A percentile compares a stretch with the other conserved stretches of the same genome.
phyloP scores from a whole-genome alignment of 2,888 invertebrate species.

The Drosophila silvestris region DNA sequence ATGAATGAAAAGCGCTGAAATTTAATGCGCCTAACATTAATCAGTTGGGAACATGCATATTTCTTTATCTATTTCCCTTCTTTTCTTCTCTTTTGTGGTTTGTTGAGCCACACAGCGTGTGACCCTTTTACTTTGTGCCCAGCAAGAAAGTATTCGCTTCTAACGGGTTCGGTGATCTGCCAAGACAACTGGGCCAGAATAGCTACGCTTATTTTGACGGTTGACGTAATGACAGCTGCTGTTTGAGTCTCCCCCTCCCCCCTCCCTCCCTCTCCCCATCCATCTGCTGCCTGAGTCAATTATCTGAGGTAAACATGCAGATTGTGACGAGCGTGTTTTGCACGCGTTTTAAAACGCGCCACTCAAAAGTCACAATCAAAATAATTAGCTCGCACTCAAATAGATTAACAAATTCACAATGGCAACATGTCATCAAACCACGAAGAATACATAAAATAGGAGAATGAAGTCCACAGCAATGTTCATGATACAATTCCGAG shows the following conservation, averaged over 20 bases:
- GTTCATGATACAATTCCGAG: conserved; percentile 13
- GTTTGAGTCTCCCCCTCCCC: background rate
- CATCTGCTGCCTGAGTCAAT: background rate
- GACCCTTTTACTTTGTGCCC: conserved; percentile 1
- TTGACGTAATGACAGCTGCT: conserved; percentile 3
- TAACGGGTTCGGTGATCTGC: background rate
- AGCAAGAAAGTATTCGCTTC: background rate
- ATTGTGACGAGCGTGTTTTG: conserved; percentile 39
- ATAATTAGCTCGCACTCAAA: conserved; percentile 59
- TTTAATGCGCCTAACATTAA: conserved; percentile 66
- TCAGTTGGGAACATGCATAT: conserved; percentile 50
- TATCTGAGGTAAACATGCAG: conserved; percentile 33
- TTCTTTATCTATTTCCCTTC: background rate
- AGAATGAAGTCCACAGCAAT: conserved; percentile 5
- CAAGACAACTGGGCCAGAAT: background rate
- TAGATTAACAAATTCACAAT: conserved; percentile 50
- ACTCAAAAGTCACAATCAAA: conserved; percentile 36
- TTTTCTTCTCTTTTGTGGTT: background rate
- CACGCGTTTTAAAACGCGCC: conserved; percentile 48
- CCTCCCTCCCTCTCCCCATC: background rate
- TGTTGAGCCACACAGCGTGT: conserved; percentile 6
- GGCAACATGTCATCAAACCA: background rate
- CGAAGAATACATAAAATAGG: background rate
- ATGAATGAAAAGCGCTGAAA: conserved; percentile 74
- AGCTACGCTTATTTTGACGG: background rate